Evolutionary conservation across 2,113 vertebrate genomes (phyloP).

Genomic region (Corythoichthys haematopterus): DNA sequence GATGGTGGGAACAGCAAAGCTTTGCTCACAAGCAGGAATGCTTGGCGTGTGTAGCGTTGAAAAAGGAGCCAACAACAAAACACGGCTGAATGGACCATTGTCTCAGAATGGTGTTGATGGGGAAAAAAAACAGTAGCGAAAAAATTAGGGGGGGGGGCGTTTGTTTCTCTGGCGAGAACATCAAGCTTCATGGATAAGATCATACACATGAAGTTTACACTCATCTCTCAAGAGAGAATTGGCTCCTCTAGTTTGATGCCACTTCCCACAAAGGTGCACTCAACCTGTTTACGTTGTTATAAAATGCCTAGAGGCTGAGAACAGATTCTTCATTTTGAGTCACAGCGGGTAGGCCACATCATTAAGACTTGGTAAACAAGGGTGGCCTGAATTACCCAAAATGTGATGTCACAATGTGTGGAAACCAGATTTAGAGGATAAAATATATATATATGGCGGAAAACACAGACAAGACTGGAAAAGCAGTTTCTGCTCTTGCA

Average conservation of each 20-base stretch:
- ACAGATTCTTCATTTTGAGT: conserved; percentile 4
- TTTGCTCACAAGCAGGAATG: conserved; percentile 26
- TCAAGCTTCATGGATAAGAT: conserved; percentile 37
- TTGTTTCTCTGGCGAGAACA: conserved; percentile 26
- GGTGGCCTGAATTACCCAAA: no score
- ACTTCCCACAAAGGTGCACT: conserved; percentile 14
- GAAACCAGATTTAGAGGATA: no score
- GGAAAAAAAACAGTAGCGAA: conserved; percentile 14
- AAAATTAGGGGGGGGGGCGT: conserved; percentile 19
- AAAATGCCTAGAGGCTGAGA: conserved; percentile 5
- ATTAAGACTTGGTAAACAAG: no score
- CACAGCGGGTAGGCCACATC: no score
- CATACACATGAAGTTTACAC: conserved; percentile 36
- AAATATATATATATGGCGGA: no score
- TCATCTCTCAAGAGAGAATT: conserved; percentile 24
- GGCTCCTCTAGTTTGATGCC: conserved; percentile 28
- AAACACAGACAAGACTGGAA: no score
- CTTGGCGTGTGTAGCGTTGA: conserved; percentile 24
- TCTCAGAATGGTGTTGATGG: conserved; percentile 22
- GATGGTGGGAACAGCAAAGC: conserved; percentile 37
- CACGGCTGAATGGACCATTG: conserved; percentile 51
- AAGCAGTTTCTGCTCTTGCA: no score
- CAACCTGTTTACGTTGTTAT: conserved; percentile 17
- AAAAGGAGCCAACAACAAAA: conserved; percentile 41
- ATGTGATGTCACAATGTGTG: no score